Percentiles rank a stretch among this genome's conserved stretches.
These are phyloP conservation scores for Choristoneura rosaceana DNA, from an alignment of 2,888 invertebrate genomes.

Conservation along the genomic window DNA sequence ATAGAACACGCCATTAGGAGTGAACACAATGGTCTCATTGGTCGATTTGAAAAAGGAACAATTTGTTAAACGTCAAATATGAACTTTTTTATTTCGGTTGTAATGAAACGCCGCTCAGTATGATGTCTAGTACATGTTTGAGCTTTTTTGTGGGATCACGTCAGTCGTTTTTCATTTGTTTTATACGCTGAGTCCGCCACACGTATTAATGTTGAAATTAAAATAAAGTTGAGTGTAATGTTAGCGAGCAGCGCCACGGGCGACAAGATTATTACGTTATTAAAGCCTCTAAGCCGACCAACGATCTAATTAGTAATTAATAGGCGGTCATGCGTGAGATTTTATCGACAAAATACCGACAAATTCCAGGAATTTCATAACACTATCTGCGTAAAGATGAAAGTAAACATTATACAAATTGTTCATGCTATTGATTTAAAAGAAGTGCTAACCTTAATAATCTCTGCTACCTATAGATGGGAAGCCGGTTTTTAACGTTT, in stretches of 20 bases:
- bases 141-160: constrained; percentile 76
- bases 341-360: constrained; percentile 22
- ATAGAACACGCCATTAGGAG: constrained; percentile 85
- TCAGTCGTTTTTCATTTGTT: constrained; percentile 79
- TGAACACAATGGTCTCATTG: constrained; percentile 85
- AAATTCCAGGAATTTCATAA: constrained; percentile 6
- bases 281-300: constrained; percentile 60
- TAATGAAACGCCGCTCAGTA: constrained; percentile 79
- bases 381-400: not conserved
- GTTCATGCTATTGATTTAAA: not conserved
- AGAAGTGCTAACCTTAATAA: constrained; percentile 15
- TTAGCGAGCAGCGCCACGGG: constrained; percentile 68
- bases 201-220: constrained; percentile 78
- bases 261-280: constrained; percentile 72
- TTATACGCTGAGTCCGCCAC: constrained; percentile 67
- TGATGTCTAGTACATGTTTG: constrained; percentile 78
- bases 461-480: not conserved
- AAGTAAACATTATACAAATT: not conserved
- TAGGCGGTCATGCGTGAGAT: constrained; percentile 45
- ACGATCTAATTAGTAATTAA: constrained; percentile 73
- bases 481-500: no score
- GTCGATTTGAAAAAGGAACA: constrained; percentile 86
- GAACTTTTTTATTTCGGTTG: constrained; percentile 82
- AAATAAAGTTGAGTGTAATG: constrained; percentile 71
- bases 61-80: constrained; percentile 86